A percentile compares a stretch with the other conserved stretches of the same genome.
Evolutionary conservation across 1,140 invertebrate genomes (phyloP).

Genomic region (Eciton burchellii): DNA sequence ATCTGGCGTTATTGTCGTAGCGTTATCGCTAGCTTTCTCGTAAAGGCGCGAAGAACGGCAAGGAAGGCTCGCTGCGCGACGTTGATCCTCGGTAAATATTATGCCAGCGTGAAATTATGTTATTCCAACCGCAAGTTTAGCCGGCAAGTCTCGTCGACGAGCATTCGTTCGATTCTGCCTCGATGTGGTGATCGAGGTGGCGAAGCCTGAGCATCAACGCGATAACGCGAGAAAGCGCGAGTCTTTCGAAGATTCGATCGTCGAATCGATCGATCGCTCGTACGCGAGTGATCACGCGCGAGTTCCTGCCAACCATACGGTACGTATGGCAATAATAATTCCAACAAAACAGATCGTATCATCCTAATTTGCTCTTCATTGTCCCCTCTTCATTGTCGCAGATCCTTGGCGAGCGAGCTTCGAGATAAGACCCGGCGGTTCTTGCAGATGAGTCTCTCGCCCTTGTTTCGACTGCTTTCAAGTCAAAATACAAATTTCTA

Average conservation of each 20-base stretch:
- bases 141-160: background rate
- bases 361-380: background rate
- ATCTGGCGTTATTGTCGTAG: conserved; percentile 44
- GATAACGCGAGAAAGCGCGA: too few species aligned
- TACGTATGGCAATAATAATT: background rate
- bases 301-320: conserved; percentile 10
- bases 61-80: background rate
- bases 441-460: conserved; percentile 14
- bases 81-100: conserved; percentile 42
- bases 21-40: conserved; percentile 28
- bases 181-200: too few species aligned
- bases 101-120: conserved; percentile 33
- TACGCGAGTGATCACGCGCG: background rate
- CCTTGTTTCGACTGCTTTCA: conserved; percentile 40
- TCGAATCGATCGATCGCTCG: background rate
- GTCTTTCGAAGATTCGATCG: too few species aligned
- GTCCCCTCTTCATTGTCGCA: conserved; percentile 45
- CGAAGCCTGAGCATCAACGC: too few species aligned
- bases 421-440: conserved; percentile 22
- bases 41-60: background rate
- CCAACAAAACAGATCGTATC: background rate
- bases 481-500: conserved; percentile 56
- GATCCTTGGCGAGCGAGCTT: conserved; percentile 11
- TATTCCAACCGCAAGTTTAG: conserved; percentile 32
- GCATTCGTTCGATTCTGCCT: conserved; percentile 8